Base-by-base conservation (phyloP, 2,113 vertebrate genomes). In the Dipodomys ordii region DNA sequence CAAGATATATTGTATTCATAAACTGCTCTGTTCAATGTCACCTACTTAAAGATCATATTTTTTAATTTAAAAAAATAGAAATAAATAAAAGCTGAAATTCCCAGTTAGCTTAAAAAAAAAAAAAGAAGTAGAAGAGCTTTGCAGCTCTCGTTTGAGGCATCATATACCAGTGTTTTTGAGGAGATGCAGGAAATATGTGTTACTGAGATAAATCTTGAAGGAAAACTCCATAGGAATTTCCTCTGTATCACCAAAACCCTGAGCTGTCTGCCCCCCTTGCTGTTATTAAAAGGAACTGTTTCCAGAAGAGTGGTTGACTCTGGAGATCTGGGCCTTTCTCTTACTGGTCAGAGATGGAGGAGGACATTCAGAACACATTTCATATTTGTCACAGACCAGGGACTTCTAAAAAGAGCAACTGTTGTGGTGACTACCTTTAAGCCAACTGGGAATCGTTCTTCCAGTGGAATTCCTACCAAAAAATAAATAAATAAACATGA, bases 381-480 rank as follows among this genome's bases (percentile, higher is more conserved):
- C 53, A 79, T 60, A 53, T 0, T 79, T 79, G 74, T 74, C 65
- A 65, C 28, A 83, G 64, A 73, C 23, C 25, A 86, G n/a, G 32
- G 78, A 91, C 87, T 68, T 93, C 25, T 60, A 81, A 35, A 88
- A 86, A 62, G 62, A 87, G 88, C 87, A 88, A 30, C n/a, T 68
- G 23, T 92, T 57, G 60, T 87, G 30, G 15, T 82, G 78, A 90
- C 85, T 53, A 90, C 82, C 68, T 67, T 76, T 78, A 74, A 85
- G 57, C 49, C 94, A 62, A 0, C 28, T 88, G 79, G 49, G 74
- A 95, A 68, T 89, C 69, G 60, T 81, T 35, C 60, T 85, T 92
- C 95, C 87, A 94, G 32, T 71, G 92, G 67, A 94, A 69, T 93
- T 39, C 77, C 86, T 69, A 88, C 91, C 30, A 93, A 79, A 94